A percentile compares a stretch with the other conserved stretches of the same genome.
Evolutionary conservation across 1,140 invertebrate species (phyloP).

Genomic region (Harpegnathos saltator): DNA sequence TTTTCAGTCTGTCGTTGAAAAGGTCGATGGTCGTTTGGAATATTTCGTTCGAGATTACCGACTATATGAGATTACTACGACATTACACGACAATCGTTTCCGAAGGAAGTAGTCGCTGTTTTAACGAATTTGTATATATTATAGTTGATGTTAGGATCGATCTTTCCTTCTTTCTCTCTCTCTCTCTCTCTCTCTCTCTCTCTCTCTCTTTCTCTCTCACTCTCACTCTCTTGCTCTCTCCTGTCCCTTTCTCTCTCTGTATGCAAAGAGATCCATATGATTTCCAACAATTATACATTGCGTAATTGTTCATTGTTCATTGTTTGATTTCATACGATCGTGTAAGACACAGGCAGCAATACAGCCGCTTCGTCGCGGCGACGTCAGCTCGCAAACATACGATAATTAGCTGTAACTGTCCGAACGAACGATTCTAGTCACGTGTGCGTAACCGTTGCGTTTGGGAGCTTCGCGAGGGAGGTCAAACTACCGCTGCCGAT

Average conservation of each 20-base stretch:
- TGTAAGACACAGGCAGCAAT: background rate
- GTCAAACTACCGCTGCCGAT: conserved; percentile 1
- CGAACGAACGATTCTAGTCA: conserved; percentile 61
- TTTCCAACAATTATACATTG: conserved; percentile 27
- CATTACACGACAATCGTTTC: conserved; percentile 13
- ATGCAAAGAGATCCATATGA: conserved; percentile 19
- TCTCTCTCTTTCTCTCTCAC: no score
- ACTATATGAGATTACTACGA: background rate
- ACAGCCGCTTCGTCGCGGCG: background rate
- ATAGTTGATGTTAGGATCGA: conserved; percentile 68
- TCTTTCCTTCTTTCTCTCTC: background rate
- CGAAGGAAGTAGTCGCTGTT: conserved; percentile 67
- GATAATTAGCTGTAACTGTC: background rate
- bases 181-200: no score
- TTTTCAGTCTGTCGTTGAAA: background rate
- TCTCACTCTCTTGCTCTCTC: no score
- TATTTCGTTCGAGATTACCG: background rate
- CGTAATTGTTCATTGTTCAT: conserved; percentile 7
- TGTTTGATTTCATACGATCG: background rate
- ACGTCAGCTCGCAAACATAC: background rate
- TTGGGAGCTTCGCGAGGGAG: conserved; percentile 23
- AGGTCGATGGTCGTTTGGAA: background rate
- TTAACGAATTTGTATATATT: conserved; percentile 74
- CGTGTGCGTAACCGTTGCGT: conserved; percentile 43
- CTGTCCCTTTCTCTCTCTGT: no score